Evolutionary conservation across 1,140 invertebrate species (phyloP).

Genomic region (Bombus superbus): DNA sequence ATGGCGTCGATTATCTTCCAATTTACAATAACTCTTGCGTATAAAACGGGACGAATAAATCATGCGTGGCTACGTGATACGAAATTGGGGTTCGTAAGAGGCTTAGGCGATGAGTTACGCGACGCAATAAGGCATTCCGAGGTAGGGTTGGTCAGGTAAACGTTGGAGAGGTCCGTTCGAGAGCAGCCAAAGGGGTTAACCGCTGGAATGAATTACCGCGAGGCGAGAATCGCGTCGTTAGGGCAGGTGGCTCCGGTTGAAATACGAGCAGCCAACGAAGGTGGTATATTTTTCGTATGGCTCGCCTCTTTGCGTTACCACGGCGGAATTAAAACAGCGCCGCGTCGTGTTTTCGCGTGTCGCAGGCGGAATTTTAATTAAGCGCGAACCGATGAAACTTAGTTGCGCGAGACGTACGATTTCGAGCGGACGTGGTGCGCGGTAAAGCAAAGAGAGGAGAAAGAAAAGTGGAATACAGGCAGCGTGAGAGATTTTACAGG

Average conservation of each 20-base stretch:
- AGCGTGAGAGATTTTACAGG: not conserved
- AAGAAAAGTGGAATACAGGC: not conserved
- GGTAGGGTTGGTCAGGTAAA: not conserved
- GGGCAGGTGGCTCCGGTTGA: not conserved
- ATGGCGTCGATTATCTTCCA: not conserved
- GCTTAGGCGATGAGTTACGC: conserved; percentile 14
- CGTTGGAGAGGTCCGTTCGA: not conserved
- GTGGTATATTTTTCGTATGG: not conserved
- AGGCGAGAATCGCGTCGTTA: not conserved
- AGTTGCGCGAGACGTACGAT: not conserved
- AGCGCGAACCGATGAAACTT: conserved; percentile 4
- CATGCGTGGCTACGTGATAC: not conserved
- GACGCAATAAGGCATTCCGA: conserved; percentile 5
- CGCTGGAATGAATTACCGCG: not conserved
- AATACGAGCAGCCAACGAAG: not conserved
- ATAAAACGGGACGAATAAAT: not conserved
- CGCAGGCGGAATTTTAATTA: conserved; percentile 23
- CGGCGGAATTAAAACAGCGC: not conserved
- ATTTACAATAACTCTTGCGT: not conserved
- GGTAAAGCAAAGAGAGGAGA: not conserved
- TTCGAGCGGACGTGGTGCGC: not conserved
- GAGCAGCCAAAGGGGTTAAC: conserved; percentile 3
- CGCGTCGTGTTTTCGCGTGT: not conserved
- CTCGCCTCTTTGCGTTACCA: not conserved
- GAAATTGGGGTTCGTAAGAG: not conserved